These are phyloP conservation scores for Lasioglossum albipes DNA, from an alignment of 1,140 invertebrate species.

Conservation along the genomic window DNA sequence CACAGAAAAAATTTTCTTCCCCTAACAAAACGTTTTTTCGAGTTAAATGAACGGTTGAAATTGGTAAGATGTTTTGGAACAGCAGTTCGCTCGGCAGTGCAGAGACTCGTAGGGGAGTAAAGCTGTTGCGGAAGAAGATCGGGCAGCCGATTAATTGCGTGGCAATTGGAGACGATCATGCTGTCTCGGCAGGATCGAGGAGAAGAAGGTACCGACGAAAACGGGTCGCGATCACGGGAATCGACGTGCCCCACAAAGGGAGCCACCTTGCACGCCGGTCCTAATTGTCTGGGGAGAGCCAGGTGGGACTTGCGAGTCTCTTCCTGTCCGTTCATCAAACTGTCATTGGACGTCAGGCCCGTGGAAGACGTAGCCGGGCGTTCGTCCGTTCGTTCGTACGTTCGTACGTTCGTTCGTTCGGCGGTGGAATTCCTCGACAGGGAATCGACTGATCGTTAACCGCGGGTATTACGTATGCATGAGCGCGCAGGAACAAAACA, in stretches of 20 bases:
- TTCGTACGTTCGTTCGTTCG: slow-evolving; percentile 10
- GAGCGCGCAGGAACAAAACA: slow-evolving; percentile 56
- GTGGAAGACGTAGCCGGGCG: slow-evolving; percentile 49
- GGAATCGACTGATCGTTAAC: slow-evolving; percentile 66
- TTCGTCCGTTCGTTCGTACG: background rate
- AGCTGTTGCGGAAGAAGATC: background rate
- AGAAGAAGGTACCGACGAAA: slow-evolving; percentile 47
- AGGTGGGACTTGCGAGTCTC: slow-evolving; percentile 63
- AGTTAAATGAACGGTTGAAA: too few relatives aligned
- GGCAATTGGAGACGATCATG: slow-evolving; percentile 37
- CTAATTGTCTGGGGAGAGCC: slow-evolving; percentile 65
- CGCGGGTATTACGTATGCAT: slow-evolving; percentile 58
- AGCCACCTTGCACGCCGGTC: slow-evolving; percentile 62
- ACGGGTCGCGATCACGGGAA: slow-evolving; percentile 48
- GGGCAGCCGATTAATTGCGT: slow-evolving; percentile 48
- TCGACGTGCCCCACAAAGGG: slow-evolving; percentile 55
- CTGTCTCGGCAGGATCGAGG: slow-evolving; percentile 23
- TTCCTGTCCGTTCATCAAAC: slow-evolving; percentile 69
- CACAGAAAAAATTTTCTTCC: too few relatives aligned
- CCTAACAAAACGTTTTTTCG: too few relatives aligned
- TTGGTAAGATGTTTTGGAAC: too few relatives aligned
- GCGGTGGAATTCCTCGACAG: slow-evolving; percentile 44
- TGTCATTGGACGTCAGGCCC: slow-evolving; percentile 64
- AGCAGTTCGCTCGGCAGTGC: too few relatives aligned
- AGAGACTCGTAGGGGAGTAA: too few relatives aligned